phyloP scores from a whole-genome alignment of 2,888 invertebrate genomes.

The Congeria kusceri region DNA sequence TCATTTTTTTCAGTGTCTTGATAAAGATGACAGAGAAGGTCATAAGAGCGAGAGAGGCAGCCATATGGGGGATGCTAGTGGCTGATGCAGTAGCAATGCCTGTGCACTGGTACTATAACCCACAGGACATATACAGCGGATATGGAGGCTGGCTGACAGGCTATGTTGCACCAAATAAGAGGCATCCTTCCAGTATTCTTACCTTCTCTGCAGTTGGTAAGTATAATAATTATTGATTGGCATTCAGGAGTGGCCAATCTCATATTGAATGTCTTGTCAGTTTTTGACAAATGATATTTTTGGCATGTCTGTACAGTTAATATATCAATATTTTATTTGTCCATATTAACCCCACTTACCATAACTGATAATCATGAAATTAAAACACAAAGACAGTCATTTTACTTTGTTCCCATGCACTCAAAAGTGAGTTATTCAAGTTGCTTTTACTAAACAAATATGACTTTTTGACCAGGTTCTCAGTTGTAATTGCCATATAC shows the following conservation, averaged over 20 bases:
- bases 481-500: too few relatives aligned
- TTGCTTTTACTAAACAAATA: too few relatives aligned
- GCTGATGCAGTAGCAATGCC: conserved; percentile 82
- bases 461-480: too few relatives aligned
- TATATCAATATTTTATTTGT: too few relatives aligned
- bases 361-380: too few relatives aligned
- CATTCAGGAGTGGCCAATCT: background rate
- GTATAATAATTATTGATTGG: conserved; percentile 23
- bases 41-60: conserved; percentile 71
- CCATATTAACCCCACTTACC: too few relatives aligned
- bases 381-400: too few relatives aligned
- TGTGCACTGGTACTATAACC: conserved; percentile 82
- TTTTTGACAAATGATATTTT: too few relatives aligned
- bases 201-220: conserved; percentile 77
- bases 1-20: conserved; percentile 22
- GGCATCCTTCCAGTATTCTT: conserved; percentile 80
- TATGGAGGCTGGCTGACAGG: conserved; percentile 80
- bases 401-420: too few relatives aligned
- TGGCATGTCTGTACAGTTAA: too few relatives aligned
- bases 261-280: too few relatives aligned
- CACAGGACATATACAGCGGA: conserved; percentile 73
- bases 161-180: conserved; percentile 74
- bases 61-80: conserved; percentile 79
- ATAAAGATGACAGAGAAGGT: conserved; percentile 63
- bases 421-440: too few relatives aligned